phyloP scores from a whole-genome alignment of 2,797 vertebrate genomes.

The Lacerta agilis region DNA sequence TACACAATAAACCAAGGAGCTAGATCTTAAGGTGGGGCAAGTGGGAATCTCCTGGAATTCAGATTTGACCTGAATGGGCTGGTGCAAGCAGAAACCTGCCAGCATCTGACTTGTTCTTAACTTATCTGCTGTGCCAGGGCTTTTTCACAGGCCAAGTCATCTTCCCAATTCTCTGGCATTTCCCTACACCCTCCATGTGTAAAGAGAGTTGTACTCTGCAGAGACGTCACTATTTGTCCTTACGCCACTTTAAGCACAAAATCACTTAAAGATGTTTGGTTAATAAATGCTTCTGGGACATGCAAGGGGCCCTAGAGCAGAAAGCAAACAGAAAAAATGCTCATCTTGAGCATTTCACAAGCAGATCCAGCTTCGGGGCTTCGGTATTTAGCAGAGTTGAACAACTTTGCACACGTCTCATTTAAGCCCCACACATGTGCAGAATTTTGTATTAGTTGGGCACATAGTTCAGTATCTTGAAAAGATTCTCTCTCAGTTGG shows the following conservation, averaged over 20 bases:
- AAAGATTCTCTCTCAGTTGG: too few species aligned
- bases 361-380: background rate
- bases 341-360: background rate
- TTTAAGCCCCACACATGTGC: background rate
- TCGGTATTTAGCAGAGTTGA: background rate
- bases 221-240: background rate
- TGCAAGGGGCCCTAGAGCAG: fast-evolving
- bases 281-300: background rate
- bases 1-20: background rate
- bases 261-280: background rate
- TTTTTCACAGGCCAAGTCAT: background rate
- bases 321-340: background rate
- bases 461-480: background rate
- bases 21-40: background rate
- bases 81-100: background rate
- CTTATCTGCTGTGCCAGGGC: background rate
- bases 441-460: background rate
- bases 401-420: background rate
- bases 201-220: background rate
- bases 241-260: background rate
- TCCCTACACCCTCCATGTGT: background rate
- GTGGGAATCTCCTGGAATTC: background rate
- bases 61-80: background rate
- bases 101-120: background rate
- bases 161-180: conserved; percentile 1